Evolutionary conservation across 2,888 invertebrate species (phyloP), one percentile per base, ranked within the genome.

Genomic region (Noctuana brunneofusca): DNA sequence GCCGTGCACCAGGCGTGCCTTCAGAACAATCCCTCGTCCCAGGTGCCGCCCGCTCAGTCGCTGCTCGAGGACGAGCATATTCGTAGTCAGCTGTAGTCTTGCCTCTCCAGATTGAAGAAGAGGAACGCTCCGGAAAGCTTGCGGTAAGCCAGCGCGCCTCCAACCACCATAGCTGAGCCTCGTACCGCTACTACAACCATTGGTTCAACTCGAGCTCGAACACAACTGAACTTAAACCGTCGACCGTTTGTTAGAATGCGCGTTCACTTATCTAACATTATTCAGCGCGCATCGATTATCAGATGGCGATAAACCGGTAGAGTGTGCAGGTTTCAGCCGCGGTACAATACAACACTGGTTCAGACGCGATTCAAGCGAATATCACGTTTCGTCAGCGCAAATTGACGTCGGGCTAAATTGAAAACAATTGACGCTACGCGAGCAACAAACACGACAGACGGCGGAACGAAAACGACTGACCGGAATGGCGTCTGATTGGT

Each of bases 71-170:
- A 90, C 86, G 89, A 91, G 90, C 91, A 91, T 91, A 71, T 65
- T 86, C 75, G 86, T 87, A 83, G 91, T 91, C 91, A 91, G 91
- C 91, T 91, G 73, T 90, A 81, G 73, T 91, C 91, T 76, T 91
- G 91, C 67, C 91, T 82, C 64, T 90, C 91, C 75, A 91, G 73
- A 75, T 91, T 91, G 78, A 86, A 87, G 82, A 86, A 90, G 71
- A 87, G 80, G 71, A 91, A 90, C 67, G 90, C 89, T 68, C 89
- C 90, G 68, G 83, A 86, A 65, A 84, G 80, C 58, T 85, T 75
- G 65, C 84, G 84, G 75, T 81, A 84, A 66, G 78, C 80, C 67
- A 78, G 78, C 69, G 81, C 79, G 71, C 84, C 71, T 73, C 70
- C 75, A 79, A 84, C 80, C 82, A 90, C 84, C 90, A 90, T 90